Conservation (phyloP, 2,113 vertebrate species). For the Strix uralensis region DNA sequence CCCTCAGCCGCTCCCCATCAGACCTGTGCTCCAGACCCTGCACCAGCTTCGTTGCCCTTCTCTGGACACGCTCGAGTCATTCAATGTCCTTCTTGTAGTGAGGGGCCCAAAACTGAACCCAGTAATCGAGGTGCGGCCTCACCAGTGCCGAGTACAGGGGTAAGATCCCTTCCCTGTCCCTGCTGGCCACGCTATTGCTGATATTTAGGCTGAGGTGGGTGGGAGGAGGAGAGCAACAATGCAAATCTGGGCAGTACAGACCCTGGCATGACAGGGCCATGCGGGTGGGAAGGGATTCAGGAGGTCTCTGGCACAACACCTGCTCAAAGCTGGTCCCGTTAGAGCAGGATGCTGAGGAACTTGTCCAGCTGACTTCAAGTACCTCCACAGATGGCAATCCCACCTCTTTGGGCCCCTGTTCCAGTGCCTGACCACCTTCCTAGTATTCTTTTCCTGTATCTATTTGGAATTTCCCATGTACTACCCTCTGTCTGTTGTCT, state of each 20-base stretch:
- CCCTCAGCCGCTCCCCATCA: too few relatives aligned
- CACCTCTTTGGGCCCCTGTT: rapidly evolving
- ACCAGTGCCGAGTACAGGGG: too few relatives aligned
- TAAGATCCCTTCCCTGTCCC: too few relatives aligned
- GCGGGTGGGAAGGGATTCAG: background rate
- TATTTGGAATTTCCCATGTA: background rate
- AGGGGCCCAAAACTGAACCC: too few relatives aligned
- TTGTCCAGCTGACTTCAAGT: background rate
- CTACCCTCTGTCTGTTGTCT: background rate
- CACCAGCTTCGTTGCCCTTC: too few relatives aligned
- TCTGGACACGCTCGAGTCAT: too few relatives aligned
- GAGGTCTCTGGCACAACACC: background rate
- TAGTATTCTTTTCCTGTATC: background rate
- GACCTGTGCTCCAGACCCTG: too few relatives aligned
- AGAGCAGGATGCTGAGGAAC: background rate
- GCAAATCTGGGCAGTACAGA: background rate
- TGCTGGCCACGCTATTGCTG: too few relatives aligned
- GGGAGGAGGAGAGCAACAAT: too few relatives aligned
- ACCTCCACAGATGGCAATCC: background rate
- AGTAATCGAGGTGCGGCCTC: too few relatives aligned
- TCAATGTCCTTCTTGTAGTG: too few relatives aligned
- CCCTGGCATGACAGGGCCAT: background rate
- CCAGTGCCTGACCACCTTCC: background rate
- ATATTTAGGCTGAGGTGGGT: background rate
- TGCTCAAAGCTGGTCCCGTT: background rate